Percentiles rank a stretch among this genome's conserved stretches.
These are phyloP conservation scores for Amphipyra tragopoginis DNA, from an alignment of 2,888 invertebrate species.

Conservation along the genomic window DNA sequence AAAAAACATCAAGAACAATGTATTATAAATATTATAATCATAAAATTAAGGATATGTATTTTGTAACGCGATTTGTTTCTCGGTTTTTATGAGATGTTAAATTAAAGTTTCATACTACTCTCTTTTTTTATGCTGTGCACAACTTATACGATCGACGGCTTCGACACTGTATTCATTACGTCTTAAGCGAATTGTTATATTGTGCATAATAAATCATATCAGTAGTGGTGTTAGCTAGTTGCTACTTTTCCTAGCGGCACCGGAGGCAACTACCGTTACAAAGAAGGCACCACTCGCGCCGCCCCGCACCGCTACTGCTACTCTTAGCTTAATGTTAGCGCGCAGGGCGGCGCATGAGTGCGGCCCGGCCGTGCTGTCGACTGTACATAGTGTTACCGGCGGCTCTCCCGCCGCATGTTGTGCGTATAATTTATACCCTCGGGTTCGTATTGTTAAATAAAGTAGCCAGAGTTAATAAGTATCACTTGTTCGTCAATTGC, in stretches of 20 bases:
- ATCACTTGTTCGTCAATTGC: constrained; percentile 90
- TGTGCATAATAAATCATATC: constrained; percentile 83
- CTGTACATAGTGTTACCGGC: constrained; percentile 82
- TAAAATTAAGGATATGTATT: constrained; percentile 88
- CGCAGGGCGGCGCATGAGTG: constrained; percentile 4
- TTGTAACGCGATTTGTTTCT: constrained; percentile 88
- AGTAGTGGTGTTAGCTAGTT: constrained; percentile 73
- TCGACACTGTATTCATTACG: constrained; percentile 78
- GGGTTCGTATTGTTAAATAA: constrained; percentile 83
- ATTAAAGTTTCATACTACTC: constrained; percentile 76
- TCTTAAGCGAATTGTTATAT: constrained; percentile 82
- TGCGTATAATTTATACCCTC: constrained; percentile 79
- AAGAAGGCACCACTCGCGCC: constrained; percentile 11
- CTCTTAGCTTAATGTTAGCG: no score
- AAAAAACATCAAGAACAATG: constrained; percentile 87
- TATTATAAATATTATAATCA: constrained; percentile 88
- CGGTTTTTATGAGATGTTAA: constrained; percentile 87
- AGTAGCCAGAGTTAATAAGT: constrained; percentile 84
- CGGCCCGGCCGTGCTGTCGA: constrained; percentile 45
- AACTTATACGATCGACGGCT: constrained; percentile 81
- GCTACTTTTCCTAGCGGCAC: constrained; percentile 62
- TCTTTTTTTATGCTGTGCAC: constrained; percentile 87
- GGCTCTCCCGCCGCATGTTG: constrained; percentile 71
- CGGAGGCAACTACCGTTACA: constrained; percentile 45
- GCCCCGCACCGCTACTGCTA: constrained; percentile 2